Conservation (phyloP, 1,140 invertebrate species). For the Lasioglossum albipes region DNA sequence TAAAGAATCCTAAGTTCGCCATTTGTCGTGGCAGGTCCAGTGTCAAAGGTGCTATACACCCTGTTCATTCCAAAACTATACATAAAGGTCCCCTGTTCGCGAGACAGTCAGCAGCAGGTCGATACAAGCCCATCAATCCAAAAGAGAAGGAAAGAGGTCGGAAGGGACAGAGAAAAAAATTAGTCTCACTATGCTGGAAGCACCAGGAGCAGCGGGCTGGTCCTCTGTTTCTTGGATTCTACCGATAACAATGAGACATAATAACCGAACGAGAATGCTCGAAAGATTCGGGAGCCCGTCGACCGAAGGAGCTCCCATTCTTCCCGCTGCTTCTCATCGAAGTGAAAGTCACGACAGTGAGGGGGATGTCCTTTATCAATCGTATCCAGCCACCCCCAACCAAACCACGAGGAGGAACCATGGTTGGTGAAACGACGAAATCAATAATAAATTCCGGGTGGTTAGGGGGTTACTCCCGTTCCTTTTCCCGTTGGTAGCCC, state of each 20-base stretch:
- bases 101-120: too few relatives aligned
- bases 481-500: neutral
- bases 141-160: neutral
- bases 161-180: neutral
- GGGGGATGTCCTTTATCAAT: constrained; percentile 63
- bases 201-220: constrained; percentile 35
- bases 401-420: neutral
- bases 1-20: too few relatives aligned
- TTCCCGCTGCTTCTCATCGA: constrained; percentile 5
- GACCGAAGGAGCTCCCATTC: constrained; percentile 7
- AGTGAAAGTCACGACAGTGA: constrained; percentile 36
- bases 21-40: too few relatives aligned
- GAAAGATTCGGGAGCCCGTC: neutral
- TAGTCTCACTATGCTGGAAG: constrained; percentile 6
- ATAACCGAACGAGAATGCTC: constrained; percentile 49
- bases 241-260: constrained; percentile 58
- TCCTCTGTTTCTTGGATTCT: constrained; percentile 56
- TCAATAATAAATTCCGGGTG: constrained; percentile 63
- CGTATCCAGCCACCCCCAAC: constrained; percentile 47
- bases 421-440: constrained; percentile 30
- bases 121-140: too few relatives aligned
- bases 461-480: neutral
- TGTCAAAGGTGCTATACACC: too few relatives aligned
- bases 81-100: too few relatives aligned
- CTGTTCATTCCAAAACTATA: too few relatives aligned